Base-by-base conservation (phyloP, 2,888 invertebrate genomes). In the Tetrapedia diversipes region DNA sequence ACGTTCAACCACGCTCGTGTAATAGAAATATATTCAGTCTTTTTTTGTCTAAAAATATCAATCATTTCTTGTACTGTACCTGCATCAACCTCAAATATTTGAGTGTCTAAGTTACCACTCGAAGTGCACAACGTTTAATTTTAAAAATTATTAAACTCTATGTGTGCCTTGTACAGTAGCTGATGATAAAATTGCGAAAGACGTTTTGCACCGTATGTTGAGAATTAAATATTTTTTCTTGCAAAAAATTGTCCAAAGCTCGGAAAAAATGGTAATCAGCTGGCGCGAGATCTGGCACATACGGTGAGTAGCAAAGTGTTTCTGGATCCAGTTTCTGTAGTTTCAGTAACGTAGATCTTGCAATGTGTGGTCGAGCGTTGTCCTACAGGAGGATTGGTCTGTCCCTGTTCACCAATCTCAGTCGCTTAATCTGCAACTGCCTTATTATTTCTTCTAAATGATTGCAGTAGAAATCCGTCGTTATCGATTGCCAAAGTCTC, bases 331-430 rank as follows among this genome's bases (percentile, higher is more conserved):
- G 54, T 29, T 70, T 41, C 56, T 47, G 39, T 56, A 70, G 47
- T 39, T 53, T 53, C 7, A 29, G 32, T 53, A 53, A 53, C 34
- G 32, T 53, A 7, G 39, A 53, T 70, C 27, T 45, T 63, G 70
- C 56, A 47, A 63, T 19, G 27, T 63, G 47, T 63, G 69, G 54
- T 56, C 57, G 41, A 43, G 61, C 54, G 29, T 69, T 69, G 54
- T 69, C 63, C 34, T 63, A 54, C 45, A 63, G 51, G 45, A 69
- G 32, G 19, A 69, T 63, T 63, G 47, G 39, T 45, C 54, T 54
- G 45, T 69, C 27, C 61, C 61, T 69, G 43, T 59, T 68, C 8
- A 59, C 41, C 59, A 68, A 68, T 68, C 59, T 68, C 27, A 37
- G 45, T 37, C 57, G 56, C 34, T 68, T 29, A 41, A 39, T 51